A percentile compares a stretch with the other conserved stretches of the same genome.
These are phyloP conservation scores for Thamnophis elegans DNA, from an alignment of 2,797 vertebrate species.

Conservation along the genomic window DNA sequence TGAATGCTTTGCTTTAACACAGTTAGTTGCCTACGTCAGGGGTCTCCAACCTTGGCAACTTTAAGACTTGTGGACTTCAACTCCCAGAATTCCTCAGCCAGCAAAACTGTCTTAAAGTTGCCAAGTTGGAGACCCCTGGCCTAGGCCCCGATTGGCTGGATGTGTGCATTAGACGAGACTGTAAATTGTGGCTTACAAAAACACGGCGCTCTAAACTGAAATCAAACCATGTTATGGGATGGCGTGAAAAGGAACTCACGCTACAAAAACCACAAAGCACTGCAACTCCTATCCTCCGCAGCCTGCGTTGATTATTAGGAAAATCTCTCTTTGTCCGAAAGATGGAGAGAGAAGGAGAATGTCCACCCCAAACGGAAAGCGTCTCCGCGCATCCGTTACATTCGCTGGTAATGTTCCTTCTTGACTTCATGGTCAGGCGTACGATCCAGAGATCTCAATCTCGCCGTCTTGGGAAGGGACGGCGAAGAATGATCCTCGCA, in stretches of 20 bases:
- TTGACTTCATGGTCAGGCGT: neutral
- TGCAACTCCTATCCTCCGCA: neutral
- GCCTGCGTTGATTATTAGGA: neutral
- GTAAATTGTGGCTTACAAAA: neutral
- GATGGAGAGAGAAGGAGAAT: neutral
- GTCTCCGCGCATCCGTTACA: neutral
- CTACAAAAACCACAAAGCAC: neutral
- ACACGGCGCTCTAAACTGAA: neutral
- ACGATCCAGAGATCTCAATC: too few species aligned
- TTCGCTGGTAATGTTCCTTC: neutral
- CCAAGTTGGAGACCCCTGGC: too few species aligned
- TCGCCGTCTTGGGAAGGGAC: neutral
- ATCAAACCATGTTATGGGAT: neutral
- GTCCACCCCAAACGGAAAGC: neutral
- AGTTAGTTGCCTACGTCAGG: neutral
- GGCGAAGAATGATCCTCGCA: neutral
- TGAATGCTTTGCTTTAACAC: neutral
- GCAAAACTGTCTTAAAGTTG: too few species aligned
- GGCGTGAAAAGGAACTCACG: neutral
- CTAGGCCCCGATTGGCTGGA: neutral
- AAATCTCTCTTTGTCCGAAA: neutral
- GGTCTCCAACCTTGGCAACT: too few species aligned
- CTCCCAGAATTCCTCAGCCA: too few species aligned
- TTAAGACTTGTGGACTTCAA: too few species aligned
- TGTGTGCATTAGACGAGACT: neutral